Evolutionary conservation across 2,797 vertebrate genomes (phyloP).

Genomic region (Parambassis ranga): DNA sequence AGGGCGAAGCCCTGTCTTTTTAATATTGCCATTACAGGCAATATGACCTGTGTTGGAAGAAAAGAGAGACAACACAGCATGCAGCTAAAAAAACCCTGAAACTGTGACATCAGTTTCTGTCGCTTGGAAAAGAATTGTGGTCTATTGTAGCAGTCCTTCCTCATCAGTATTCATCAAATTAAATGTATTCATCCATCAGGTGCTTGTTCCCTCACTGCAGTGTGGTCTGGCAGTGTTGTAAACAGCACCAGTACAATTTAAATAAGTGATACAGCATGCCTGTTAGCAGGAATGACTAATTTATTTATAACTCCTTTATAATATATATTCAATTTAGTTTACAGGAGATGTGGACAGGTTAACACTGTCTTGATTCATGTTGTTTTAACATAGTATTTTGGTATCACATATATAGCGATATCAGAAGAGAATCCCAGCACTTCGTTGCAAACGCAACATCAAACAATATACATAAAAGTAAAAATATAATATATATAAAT

Average conservation of each 20-base stretch:
- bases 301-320: slow-evolving; percentile 22
- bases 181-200: slow-evolving; percentile 59
- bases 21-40: slow-evolving; percentile 58
- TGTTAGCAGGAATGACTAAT: slow-evolving; percentile 30
- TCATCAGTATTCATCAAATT: slow-evolving; percentile 56
- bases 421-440: no score
- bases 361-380: no score
- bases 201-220: slow-evolving; percentile 42
- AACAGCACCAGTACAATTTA: slow-evolving; percentile 45
- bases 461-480: no score
- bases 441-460: no score
- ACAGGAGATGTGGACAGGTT: no score
- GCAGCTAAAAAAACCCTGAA: slow-evolving; percentile 50
- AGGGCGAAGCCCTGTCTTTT: slow-evolving; percentile 28
- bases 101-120: slow-evolving; percentile 46
- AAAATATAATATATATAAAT: neutral
- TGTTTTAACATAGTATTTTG: no score
- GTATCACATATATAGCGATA: no score
- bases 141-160: slow-evolving; percentile 35
- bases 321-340: no score
- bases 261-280: slow-evolving; percentile 36
- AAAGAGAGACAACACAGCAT: slow-evolving; percentile 48
- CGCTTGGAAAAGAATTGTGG: slow-evolving; percentile 28
- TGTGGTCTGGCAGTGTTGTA: slow-evolving; percentile 42
- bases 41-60: slow-evolving; percentile 70